Evolutionary conservation across 2,888 invertebrate species (phyloP).

Genomic region (Teleogryllus oceanicus): DNA sequence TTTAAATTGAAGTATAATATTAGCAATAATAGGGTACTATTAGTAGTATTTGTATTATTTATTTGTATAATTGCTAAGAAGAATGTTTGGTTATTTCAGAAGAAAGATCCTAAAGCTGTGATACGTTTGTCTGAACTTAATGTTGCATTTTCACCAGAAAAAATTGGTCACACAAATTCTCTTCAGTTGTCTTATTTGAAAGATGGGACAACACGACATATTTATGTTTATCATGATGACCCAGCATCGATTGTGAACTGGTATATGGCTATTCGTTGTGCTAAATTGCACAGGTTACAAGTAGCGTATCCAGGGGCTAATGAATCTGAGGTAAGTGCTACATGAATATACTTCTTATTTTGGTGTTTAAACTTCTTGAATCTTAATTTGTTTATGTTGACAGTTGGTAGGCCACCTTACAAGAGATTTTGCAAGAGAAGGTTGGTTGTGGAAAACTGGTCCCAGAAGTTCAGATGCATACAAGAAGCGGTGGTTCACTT

Average conservation of each 20-base stretch:
- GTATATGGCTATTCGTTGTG: conserved; percentile 79
- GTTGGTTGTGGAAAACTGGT: conserved; percentile 86
- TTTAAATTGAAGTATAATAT: too few relatives aligned
- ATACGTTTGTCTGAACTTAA: conserved; percentile 78
- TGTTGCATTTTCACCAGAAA: conserved; percentile 77
- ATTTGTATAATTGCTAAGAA: too few relatives aligned
- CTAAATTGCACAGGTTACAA: conserved; percentile 76
- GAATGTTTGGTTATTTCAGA: conserved; percentile 29
- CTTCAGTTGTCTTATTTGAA: conserved; percentile 82
- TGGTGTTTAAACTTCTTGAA: not conserved
- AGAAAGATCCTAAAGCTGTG: conserved; percentile 75
- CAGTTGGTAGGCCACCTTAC: conserved; percentile 66
- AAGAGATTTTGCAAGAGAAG: conserved; percentile 79
- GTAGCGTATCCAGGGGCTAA: conserved; percentile 77
- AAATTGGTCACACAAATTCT: conserved; percentile 74
- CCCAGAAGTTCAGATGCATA: conserved; percentile 77
- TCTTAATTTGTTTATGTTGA: conserved; percentile 30
- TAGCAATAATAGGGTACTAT: too few relatives aligned
- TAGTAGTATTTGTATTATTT: too few relatives aligned
- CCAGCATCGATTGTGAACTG: conserved; percentile 81
- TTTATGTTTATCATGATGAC: conserved; percentile 83
- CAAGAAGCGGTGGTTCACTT: conserved; percentile 81
- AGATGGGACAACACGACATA: conserved; percentile 79
- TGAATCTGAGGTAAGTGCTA: conserved; percentile 56
- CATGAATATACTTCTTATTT: conserved; percentile 1